These are phyloP conservation scores for Lasioglossum figueresi DNA, from an alignment of 2,888 invertebrate species.

Conservation along the genomic window DNA sequence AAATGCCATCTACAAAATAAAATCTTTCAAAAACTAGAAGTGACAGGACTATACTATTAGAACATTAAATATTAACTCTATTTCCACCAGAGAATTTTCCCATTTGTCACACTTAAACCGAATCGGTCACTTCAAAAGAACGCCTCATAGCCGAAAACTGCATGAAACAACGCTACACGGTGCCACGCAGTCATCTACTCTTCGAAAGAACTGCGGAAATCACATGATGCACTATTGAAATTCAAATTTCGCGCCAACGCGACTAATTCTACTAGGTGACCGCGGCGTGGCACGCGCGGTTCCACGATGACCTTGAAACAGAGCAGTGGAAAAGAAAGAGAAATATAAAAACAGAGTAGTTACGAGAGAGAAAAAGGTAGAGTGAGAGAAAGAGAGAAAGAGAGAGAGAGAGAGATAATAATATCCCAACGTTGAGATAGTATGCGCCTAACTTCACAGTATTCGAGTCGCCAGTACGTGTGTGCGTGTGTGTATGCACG, in stretches of 20 bases:
- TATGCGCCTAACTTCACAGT: slow-evolving; percentile 46
- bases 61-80: neutral
- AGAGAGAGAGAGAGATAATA: neutral
- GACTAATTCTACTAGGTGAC: neutral
- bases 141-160: slow-evolving; percentile 3
- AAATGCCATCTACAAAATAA: neutral
- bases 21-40: neutral
- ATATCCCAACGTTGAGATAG: neutral
- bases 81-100: neutral
- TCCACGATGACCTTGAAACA: neutral
- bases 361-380: slow-evolving; percentile 4
- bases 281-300: neutral
- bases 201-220: neutral
- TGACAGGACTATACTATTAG: neutral
- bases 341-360: slow-evolving; percentile 20
- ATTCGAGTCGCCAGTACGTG: neutral
- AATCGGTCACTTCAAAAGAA: slow-evolving; percentile 6
- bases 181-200: slow-evolving; percentile 22
- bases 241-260: neutral
- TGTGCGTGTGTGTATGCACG: slow-evolving; percentile 5
- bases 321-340: slow-evolving; percentile 2
- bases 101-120: neutral
- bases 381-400: neutral
- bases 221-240: neutral
- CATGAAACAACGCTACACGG: slow-evolving; percentile 38